Conservation (phyloP, 2,113 vertebrate genomes). For the Casuarius casuarius region DNA sequence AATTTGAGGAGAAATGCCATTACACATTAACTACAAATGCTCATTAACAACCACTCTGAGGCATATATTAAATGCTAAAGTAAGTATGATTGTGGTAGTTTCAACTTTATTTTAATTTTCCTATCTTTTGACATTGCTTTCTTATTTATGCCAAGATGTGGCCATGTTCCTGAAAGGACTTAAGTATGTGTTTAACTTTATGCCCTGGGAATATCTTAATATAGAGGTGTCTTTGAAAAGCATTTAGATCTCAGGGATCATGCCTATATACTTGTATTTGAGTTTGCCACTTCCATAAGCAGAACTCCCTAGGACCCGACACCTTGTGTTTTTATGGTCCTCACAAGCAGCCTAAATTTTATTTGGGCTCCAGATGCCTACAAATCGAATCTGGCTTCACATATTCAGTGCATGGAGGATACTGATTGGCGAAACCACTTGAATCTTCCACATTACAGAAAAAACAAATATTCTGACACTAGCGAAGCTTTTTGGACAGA, state of each 20-base stretch:
- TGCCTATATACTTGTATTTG: neutral
- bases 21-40: neutral
- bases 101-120: neutral
- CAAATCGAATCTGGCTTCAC: neutral
- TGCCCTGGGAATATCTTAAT: neutral
- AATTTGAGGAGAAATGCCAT: conserved; percentile 20
- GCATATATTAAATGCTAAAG: neutral
- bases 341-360: neutral
- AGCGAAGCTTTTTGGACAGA: neutral
- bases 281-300: neutral
- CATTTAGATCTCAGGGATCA: neutral
- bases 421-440: neutral
- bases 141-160: neutral
- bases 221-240: neutral
- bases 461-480: neutral
- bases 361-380: neutral
- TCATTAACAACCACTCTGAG: neutral
- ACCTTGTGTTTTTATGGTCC: neutral
- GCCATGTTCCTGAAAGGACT: neutral
- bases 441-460: neutral
- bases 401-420: neutral
- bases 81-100: neutral
- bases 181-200: neutral
- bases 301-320: neutral
- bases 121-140: neutral